Evolutionary conservation across 2,888 invertebrate species (phyloP).

Genomic region (Polydrusus cervinus): DNA sequence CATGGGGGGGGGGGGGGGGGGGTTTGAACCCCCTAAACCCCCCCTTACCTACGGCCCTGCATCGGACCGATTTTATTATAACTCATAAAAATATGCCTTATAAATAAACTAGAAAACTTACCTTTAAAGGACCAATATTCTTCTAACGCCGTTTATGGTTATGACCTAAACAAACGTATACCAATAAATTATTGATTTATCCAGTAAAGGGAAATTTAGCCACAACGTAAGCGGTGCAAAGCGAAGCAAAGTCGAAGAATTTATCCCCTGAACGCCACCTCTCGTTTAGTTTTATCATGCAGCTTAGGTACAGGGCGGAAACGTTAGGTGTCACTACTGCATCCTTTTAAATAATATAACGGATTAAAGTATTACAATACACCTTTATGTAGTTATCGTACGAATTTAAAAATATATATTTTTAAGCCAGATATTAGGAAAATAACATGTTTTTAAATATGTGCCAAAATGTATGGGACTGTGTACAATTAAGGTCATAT

Average conservation of each 20-base stretch:
- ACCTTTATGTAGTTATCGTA: too few relatives aligned
- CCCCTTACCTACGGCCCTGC: too few relatives aligned
- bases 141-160: not conserved
- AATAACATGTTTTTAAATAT: too few relatives aligned
- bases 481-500: too few relatives aligned
- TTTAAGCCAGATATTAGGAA: too few relatives aligned
- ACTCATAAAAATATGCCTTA: not conserved
- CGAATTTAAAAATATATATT: not conserved
- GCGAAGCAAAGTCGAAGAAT: slow-evolving; percentile 9
- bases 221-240: slow-evolving; percentile 13
- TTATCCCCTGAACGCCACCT: slow-evolving; percentile 11
- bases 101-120: not conserved
- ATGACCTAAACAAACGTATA: slow-evolving; percentile 10
- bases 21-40: too few relatives aligned
- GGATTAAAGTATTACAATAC: not conserved
- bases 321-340: slow-evolving; percentile 2
- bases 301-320: not conserved
- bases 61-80: too few relatives aligned
- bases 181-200: slow-evolving; percentile 17
- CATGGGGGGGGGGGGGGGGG: too few relatives aligned
- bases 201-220: not conserved
- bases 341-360: slow-evolving; percentile 13
- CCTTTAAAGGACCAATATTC: not conserved
- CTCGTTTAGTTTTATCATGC: slow-evolving; percentile 6
- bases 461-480: too few relatives aligned